Percentiles rank a stretch among this genome's conserved stretches.
Conservation (phyloP, 1,140 invertebrate genomes). For the Drosophila nannoptera region DNA sequence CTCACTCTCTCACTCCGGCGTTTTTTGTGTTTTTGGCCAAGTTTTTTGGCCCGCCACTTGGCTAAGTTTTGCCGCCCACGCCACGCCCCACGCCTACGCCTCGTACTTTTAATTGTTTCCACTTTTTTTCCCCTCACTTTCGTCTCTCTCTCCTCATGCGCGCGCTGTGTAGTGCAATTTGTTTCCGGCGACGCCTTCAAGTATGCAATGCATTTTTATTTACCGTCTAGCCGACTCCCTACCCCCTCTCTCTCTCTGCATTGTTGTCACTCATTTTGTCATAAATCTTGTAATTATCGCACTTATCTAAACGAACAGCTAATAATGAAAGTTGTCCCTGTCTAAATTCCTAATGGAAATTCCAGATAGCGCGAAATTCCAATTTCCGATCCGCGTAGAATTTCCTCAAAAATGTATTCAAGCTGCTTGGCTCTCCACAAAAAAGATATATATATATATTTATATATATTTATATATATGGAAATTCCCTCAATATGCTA, state of each 20-base stretch:
- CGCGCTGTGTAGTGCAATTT: slow-evolving; percentile 41
- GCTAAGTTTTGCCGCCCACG: slow-evolving; percentile 34
- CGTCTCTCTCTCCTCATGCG: neutral
- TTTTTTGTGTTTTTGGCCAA: slow-evolving; percentile 56
- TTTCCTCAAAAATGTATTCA: no score
- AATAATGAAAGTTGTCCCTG: slow-evolving; percentile 7
- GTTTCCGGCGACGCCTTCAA: slow-evolving; percentile 46
- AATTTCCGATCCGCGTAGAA: no score
- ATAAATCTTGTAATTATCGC: slow-evolving; percentile 34
- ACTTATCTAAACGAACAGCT: slow-evolving; percentile 6
- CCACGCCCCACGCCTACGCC: slow-evolving; percentile 1
- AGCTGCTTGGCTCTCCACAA: no score
- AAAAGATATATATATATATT: no score
- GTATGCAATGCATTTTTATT: slow-evolving; percentile 29
- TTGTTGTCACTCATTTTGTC: neutral
- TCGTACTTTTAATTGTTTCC: slow-evolving; percentile 67
- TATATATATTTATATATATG: no score
- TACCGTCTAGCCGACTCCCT: neutral
- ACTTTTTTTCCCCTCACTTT: slow-evolving; percentile 39
- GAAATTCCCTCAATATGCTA: neutral
- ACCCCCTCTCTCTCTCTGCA: slow-evolving; percentile 25
- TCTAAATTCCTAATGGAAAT: no score
- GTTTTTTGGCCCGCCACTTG: slow-evolving; percentile 52
- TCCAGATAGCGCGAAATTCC: no score
- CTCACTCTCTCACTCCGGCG: neutral